These are phyloP conservation scores for Ginglymostoma cirratum DNA, from an alignment of 2,113 vertebrate species.

Conservation along the genomic window DNA sequence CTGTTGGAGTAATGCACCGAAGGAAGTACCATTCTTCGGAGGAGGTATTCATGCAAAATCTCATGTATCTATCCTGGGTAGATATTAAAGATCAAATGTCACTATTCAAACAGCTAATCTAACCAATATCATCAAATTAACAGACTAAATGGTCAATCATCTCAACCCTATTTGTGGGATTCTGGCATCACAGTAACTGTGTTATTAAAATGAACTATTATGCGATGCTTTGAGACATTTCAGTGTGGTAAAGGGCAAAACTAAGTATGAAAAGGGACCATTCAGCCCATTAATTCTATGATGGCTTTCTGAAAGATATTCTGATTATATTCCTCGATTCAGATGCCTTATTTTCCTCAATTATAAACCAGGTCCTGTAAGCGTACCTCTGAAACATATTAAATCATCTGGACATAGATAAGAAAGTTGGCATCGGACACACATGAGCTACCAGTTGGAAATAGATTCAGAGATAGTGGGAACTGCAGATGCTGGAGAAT, in stretches of 20 bases:
- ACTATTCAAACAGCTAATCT: not conserved
- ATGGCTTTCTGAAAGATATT: not conserved
- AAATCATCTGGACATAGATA: not conserved
- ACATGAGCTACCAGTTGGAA: not conserved
- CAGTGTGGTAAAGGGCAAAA: not conserved
- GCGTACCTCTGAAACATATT: not conserved
- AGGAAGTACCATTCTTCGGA: not conserved
- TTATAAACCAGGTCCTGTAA: not conserved
- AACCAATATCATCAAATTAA: not conserved
- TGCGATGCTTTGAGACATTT: not conserved
- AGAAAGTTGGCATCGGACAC: not conserved
- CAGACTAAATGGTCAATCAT: not conserved
- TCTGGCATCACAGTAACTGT: not conserved
- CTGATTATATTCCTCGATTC: not conserved
- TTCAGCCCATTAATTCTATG: not conserved
- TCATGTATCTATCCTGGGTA: not conserved
- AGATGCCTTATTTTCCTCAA: not conserved
- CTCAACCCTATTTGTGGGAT: not conserved
- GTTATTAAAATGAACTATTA: not conserved
- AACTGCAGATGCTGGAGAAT: too few species aligned
- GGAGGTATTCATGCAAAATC: not conserved
- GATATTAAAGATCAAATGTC: not conserved
- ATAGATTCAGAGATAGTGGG: too few species aligned
- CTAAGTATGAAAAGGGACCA: not conserved
- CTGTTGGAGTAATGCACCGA: not conserved